Percentiles rank a stretch among this genome's conserved stretches.
These are phyloP conservation scores for Orchesellides sinensis DNA, from an alignment of 2,888 invertebrate genomes.

Conservation along the genomic window DNA sequence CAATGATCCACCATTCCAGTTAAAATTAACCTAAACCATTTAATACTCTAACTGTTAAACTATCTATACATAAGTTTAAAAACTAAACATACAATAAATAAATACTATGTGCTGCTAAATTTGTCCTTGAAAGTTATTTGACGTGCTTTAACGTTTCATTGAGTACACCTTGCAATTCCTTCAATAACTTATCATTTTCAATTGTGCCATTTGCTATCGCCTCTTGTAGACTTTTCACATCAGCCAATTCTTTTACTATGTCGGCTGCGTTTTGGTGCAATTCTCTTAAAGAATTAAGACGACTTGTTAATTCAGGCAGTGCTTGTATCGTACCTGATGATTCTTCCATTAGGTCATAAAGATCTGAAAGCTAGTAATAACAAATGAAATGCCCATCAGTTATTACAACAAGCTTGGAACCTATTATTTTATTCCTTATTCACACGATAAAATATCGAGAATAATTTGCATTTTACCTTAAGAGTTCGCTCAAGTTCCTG, in stretches of 20 bases:
- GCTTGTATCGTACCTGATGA: slow-evolving; percentile 89
- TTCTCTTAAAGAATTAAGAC: slow-evolving; percentile 90
- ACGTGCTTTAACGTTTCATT: slow-evolving; percentile 59
- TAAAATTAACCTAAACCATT: too few relatives aligned
- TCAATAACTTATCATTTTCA: slow-evolving; percentile 71
- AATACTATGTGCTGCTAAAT: not conserved
- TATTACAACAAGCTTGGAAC: too few relatives aligned
- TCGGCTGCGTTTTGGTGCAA: slow-evolving; percentile 82
- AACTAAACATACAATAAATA: too few relatives aligned
- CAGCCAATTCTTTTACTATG: slow-evolving; percentile 71
- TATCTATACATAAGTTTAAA: too few relatives aligned
- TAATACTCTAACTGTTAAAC: too few relatives aligned
- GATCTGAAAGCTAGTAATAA: slow-evolving; percentile 84
- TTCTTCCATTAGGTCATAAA: slow-evolving; percentile 92
- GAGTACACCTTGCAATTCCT: slow-evolving; percentile 66
- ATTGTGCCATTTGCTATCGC: slow-evolving; percentile 71
- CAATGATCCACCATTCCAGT: too few relatives aligned
- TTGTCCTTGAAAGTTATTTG: slow-evolving; percentile 35
- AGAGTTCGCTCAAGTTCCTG: slow-evolving; percentile 83
- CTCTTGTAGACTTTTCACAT: slow-evolving; percentile 72
- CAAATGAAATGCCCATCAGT: too few relatives aligned
- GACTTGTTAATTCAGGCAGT: slow-evolving; percentile 87
- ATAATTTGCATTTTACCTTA: too few relatives aligned
- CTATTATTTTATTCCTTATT: too few relatives aligned
- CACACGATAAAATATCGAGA: too few relatives aligned